These are phyloP conservation scores for Oncorhynchus clarkii DNA, from an alignment of 2,113 vertebrate genomes.

Conservation along the genomic window DNA sequence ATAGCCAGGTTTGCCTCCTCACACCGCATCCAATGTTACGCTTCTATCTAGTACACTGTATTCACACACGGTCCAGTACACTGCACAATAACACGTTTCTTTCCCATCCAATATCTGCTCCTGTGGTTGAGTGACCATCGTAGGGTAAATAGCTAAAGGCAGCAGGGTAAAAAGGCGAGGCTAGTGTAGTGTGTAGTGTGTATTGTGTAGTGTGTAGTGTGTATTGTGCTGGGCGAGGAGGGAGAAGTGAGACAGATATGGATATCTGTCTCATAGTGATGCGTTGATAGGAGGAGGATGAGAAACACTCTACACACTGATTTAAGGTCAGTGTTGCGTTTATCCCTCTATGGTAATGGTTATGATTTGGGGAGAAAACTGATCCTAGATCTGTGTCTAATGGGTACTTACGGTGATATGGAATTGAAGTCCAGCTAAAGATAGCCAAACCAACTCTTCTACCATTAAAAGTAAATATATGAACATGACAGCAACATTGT, in stretches of 20 bases:
- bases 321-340: too few relatives aligned
- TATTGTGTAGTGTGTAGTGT: slow-evolving; percentile 21
- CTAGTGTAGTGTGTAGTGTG: slow-evolving; percentile 26
- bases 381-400: too few relatives aligned
- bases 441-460: too few relatives aligned
- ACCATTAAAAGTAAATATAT: too few relatives aligned
- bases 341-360: too few relatives aligned
- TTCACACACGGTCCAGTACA: background rate
- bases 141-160: slow-evolving; percentile 37
- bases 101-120: slow-evolving; percentile 13
- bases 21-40: background rate
- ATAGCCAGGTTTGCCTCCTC: background rate
- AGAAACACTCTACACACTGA: too few relatives aligned
- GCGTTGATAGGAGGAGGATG: too few relatives aligned
- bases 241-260: background rate
- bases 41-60: background rate
- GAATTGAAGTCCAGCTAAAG: too few relatives aligned
- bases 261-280: background rate
- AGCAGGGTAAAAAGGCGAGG: slow-evolving; percentile 13
- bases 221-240: slow-evolving; percentile 7
- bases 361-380: too few relatives aligned
- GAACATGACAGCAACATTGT: too few relatives aligned
- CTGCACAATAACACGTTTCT: slow-evolving; percentile 1
- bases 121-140: slow-evolving; percentile 36
- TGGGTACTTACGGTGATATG: too few relatives aligned